Base-by-base conservation (phyloP, 2,113 vertebrate genomes). In the Piprites chloris region DNA sequence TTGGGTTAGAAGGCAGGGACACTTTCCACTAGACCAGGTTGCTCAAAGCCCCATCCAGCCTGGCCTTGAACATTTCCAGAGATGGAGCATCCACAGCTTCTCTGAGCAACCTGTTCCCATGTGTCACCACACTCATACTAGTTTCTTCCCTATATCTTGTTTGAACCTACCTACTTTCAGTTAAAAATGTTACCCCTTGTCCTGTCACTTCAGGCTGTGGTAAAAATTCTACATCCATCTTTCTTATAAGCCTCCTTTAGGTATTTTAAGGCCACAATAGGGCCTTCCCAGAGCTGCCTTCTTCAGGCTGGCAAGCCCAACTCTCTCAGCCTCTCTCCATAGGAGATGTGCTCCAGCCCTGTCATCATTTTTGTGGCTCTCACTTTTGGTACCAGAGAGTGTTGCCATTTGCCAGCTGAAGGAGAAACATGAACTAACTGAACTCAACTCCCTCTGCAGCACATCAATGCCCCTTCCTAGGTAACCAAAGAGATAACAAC, bases 321-420 rank as follows among this genome's bases (percentile, higher is more conserved):
- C 35, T 62, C 33, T 44, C 19, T 44, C 39, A 59, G 35, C 32
- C 17, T 68, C 52, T 50, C 28, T 39, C 46, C 17, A 16, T 6
- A 39, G 14, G 12, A 79, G 9, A 47, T 11, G 5, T 37, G 27
- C 50, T 56, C 41, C 47, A 68, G 33, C 20, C 55, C 53, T 63
- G 28, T 32, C 28, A 35, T 47, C 1, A 3, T 52, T 73, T 76
- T 58, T 0, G 0, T 46, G 28, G 9, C 23, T 14, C 37, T 75
- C 52, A 30, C 37, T 73, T 63, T 50, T 59, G 61, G 27, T 58
- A 72, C 4, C 18, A 59, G 42, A 56, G 26, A 8, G 33, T 28
- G 12, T 30, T 69, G 14, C 44, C 20, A 17, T 27, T 85, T 85
- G n/a, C 14, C 49, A 59, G 0, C 15, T 62, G 35, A 53, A 26